phyloP scores from a whole-genome alignment of 2,888 invertebrate species.

The Drosophila rellima region DNA sequence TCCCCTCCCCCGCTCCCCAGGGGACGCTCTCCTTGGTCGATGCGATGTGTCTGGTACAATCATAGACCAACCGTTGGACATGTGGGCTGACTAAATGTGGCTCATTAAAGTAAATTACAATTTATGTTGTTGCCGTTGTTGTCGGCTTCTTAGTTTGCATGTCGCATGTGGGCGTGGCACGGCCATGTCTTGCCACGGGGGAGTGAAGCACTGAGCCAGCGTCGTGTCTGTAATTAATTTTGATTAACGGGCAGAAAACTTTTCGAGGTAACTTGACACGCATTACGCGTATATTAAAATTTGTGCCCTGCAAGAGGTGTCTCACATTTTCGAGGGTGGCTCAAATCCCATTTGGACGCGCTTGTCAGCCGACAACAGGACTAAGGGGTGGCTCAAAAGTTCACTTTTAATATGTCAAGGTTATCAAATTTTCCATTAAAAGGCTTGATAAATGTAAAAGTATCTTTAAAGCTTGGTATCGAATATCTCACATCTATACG shows the following conservation, averaged over 20 bases:
- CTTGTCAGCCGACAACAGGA: slow-evolving; percentile 1
- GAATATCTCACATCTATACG: neutral
- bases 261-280: slow-evolving; percentile 62
- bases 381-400: slow-evolving; percentile 37
- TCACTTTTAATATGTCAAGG: slow-evolving; percentile 39
- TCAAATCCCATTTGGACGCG: slow-evolving; percentile 10
- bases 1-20: neutral
- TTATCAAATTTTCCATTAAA: slow-evolving; percentile 19
- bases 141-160: slow-evolving; percentile 67
- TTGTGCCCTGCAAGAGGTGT: slow-evolving; percentile 25
- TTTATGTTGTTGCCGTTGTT: slow-evolving; percentile 57
- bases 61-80: slow-evolving; percentile 46
- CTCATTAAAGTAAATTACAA: slow-evolving; percentile 82
- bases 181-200: slow-evolving; percentile 23
- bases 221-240: slow-evolving; percentile 74
- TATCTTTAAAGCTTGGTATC: neutral
- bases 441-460: slow-evolving; percentile 44
- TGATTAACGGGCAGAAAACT: slow-evolving; percentile 76
- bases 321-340: slow-evolving; percentile 27
- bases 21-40: slow-evolving; percentile 16
- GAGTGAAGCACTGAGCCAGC: slow-evolving; percentile 8
- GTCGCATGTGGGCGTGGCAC: slow-evolving; percentile 72
- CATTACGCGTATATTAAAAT: slow-evolving; percentile 41
- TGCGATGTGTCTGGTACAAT: slow-evolving; percentile 47
- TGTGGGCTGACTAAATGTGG: slow-evolving; percentile 70